Conservation (phyloP, 2,113 vertebrate genomes). For the Condylura cristata region DNA sequence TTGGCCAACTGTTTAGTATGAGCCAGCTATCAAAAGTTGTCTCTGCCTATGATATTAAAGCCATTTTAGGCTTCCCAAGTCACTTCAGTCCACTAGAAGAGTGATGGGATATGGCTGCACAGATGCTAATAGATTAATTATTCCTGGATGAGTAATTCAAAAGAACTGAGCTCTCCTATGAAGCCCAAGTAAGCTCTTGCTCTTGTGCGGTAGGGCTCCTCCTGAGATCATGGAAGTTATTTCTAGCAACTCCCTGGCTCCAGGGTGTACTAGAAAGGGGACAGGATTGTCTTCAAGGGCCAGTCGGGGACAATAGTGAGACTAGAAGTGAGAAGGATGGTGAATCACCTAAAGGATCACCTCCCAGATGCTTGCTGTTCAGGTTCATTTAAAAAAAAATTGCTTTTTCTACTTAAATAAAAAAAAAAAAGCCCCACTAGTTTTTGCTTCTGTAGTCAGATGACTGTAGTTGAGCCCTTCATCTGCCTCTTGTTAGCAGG, state of each 20-base stretch:
- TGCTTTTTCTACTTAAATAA: not conserved
- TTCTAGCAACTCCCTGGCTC: not conserved
- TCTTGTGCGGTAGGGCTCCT: not conserved
- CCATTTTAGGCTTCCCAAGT: not conserved
- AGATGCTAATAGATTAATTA: not conserved
- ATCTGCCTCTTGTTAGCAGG: not conserved
- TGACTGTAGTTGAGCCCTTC: not conserved
- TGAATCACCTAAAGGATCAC: not conserved
- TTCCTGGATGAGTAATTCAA: constrained; percentile 11
- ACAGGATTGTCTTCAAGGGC: not conserved
- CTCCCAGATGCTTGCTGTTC: not conserved
- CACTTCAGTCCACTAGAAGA: not conserved
- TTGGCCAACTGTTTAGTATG: not conserved
- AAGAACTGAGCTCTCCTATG: not conserved
- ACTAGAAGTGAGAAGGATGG: not conserved
- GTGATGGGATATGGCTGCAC: not conserved
- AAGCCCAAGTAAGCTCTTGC: not conserved
- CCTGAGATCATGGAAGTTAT: not conserved
- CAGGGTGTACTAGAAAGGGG: not conserved
- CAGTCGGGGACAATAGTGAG: not conserved
- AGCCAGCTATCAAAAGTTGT: not conserved
- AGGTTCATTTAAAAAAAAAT: not conserved
- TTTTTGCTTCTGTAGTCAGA: not conserved
- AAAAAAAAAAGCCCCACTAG: not conserved
- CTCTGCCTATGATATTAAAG: not conserved